These are phyloP conservation scores for Eupithecia abbreviata DNA, from an alignment of 2,888 invertebrate genomes.

Conservation along the genomic window DNA sequence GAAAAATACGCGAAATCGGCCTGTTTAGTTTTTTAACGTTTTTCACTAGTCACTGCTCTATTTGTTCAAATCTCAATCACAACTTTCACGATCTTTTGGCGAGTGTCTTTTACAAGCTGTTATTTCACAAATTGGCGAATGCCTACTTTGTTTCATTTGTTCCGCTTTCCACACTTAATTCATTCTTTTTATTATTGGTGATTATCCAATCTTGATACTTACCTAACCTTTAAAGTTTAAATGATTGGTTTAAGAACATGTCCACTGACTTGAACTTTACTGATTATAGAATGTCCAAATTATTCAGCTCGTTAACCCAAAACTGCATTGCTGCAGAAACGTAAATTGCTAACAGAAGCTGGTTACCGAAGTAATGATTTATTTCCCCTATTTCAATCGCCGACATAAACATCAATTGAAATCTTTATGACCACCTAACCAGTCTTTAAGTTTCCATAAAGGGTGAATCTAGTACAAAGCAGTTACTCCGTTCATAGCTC, in stretches of 20 bases:
- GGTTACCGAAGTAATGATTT: not conserved
- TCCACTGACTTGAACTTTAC: not conserved
- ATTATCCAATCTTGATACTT: conserved; percentile 3
- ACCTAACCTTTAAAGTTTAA: not conserved
- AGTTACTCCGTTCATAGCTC: conserved; percentile 10
- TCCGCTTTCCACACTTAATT: conserved; percentile 67
- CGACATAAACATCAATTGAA: conserved; percentile 13
- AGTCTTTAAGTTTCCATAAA: conserved; percentile 4
- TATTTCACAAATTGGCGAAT: conserved; percentile 51
- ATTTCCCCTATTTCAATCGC: not conserved
- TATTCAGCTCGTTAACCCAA: not conserved
- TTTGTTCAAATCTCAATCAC: conserved; percentile 27
- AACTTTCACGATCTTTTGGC: conserved; percentile 31
- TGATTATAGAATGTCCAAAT: not conserved
- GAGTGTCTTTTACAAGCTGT: conserved; percentile 35
- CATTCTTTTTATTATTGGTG: conserved; percentile 39
- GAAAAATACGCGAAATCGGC: not conserved
- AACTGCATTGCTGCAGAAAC: not conserved
- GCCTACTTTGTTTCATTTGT: conserved; percentile 56
- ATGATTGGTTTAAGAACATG: not conserved
- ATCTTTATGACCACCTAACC: conserved; percentile 5
- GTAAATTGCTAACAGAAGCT: not conserved
- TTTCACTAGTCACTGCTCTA: conserved; percentile 10
- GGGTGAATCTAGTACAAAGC: conserved; percentile 1
- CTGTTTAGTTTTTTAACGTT: not conserved